Evolutionary conservation across 2,797 vertebrate species (phyloP).

Genomic region (Acanthurus lineatus): DNA sequence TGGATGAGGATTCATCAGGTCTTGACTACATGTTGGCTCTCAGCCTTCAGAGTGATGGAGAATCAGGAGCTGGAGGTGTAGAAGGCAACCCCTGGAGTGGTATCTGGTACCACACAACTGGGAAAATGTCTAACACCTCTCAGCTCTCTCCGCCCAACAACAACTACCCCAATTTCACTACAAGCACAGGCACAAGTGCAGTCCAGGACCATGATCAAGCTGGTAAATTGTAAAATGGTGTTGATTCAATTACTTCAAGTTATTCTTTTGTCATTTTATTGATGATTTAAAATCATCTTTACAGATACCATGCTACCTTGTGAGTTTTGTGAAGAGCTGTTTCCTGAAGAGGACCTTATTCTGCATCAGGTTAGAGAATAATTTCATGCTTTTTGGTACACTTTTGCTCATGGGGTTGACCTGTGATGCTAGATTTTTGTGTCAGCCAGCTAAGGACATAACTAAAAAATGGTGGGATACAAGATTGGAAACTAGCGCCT

Average conservation of each 20-base stretch:
- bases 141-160: conserved; percentile 71
- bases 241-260: not conserved
- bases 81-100: conserved; percentile 80
- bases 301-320: conserved; percentile 91
- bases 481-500: not conserved
- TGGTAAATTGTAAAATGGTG: conserved; percentile 66
- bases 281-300: conserved; percentile 10
- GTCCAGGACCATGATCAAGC: conserved; percentile 66
- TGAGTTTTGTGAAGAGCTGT: conserved; percentile 97
- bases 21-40: conserved; percentile 93
- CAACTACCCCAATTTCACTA: conserved; percentile 63
- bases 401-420: not conserved
- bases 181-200: conserved; percentile 41
- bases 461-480: not conserved
- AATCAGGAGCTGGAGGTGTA: conserved; percentile 79
- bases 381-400: not conserved
- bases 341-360: conserved; percentile 95
- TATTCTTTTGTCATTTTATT: conserved; percentile 10
- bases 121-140: conserved; percentile 57
- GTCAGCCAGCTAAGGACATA: not conserved
- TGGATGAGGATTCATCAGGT: conserved; percentile 84
- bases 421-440: not conserved
- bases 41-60: conserved; percentile 89
- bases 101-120: conserved; percentile 82
- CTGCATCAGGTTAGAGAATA: conserved; percentile 91